Percentiles rank a stretch among this genome's conserved stretches.
Conservation (phyloP, 2,888 invertebrate species). For the Chloroclysta siterata region DNA sequence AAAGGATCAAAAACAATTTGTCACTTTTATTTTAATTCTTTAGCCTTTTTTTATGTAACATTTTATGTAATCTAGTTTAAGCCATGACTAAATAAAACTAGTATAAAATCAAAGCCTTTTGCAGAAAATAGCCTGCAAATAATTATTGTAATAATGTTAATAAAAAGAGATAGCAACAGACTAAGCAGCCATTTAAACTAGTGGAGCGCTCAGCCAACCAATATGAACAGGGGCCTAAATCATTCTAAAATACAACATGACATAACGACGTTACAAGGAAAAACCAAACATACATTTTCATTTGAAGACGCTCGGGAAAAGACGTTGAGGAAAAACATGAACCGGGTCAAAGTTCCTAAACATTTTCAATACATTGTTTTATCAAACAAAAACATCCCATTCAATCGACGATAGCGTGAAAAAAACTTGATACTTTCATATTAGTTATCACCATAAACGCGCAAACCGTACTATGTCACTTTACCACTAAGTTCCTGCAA, state of each 20-base stretch:
- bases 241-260: neutral
- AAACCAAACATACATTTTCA: conserved; percentile 18
- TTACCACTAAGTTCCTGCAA: conserved; percentile 36
- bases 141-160: no score
- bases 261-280: conserved; percentile 8
- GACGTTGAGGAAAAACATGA: conserved; percentile 20
- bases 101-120: no score
- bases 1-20: no score
- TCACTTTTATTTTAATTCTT: no score
- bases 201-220: no score
- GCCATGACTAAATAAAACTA: no score
- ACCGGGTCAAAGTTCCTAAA: conserved; percentile 37
- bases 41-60: no score
- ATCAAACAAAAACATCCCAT: conserved; percentile 56
- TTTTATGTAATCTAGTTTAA: no score
- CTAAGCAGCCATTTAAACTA: no score
- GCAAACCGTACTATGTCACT: conserved; percentile 50
- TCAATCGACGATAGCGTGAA: conserved; percentile 48
- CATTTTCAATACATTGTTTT: conserved; percentile 53
- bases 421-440: conserved; percentile 55
- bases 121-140: no score
- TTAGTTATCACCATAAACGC: conserved; percentile 68
- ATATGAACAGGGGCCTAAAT: no score
- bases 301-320: neutral
- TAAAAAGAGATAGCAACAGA: no score